These are phyloP conservation scores for Agrilus mali DNA, from an alignment of 2,888 invertebrate genomes.

Conservation along the genomic window DNA sequence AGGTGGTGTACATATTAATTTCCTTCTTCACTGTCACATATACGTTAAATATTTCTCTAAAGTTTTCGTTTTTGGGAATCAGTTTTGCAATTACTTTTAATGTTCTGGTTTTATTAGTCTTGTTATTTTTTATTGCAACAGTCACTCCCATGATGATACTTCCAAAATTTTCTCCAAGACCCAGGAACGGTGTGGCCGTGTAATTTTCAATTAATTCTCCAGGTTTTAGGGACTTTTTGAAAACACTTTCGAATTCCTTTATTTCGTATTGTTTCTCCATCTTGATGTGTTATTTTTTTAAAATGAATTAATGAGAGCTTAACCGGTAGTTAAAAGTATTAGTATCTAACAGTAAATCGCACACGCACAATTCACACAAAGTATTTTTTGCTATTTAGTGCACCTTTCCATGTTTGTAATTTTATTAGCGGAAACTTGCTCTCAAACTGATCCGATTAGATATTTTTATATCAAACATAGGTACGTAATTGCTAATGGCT, in stretches of 20 bases:
- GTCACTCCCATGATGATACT: slow-evolving; percentile 36
- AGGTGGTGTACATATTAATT: slow-evolving; percentile 35
- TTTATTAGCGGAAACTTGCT: no score
- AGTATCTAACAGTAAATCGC: no score
- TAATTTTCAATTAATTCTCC: slow-evolving; percentile 18
- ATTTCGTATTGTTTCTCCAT: slow-evolving; percentile 1
- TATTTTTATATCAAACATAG: no score
- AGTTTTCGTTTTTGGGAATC: slow-evolving; percentile 36
- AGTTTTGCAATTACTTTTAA: slow-evolving; percentile 39
- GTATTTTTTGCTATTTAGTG: no score
- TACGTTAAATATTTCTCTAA: slow-evolving; percentile 36
- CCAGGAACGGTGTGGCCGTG: slow-evolving; percentile 29
- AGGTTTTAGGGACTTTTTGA: slow-evolving; percentile 5
- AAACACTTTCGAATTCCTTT: slow-evolving; percentile 7
- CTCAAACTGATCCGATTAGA: no score
- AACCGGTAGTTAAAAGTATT: no score
- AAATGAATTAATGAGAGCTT: no score
- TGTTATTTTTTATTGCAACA: slow-evolving; percentile 19
- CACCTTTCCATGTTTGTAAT: no score
- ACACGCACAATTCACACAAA: no score
- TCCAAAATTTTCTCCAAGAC: slow-evolving; percentile 46
- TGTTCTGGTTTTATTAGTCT: slow-evolving; percentile 18
- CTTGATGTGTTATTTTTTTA: no score
- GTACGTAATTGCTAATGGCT: no score
- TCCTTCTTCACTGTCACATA: slow-evolving; percentile 39